Conservation (phyloP, 2,888 invertebrate species). For the Petrophora chlorosata region DNA sequence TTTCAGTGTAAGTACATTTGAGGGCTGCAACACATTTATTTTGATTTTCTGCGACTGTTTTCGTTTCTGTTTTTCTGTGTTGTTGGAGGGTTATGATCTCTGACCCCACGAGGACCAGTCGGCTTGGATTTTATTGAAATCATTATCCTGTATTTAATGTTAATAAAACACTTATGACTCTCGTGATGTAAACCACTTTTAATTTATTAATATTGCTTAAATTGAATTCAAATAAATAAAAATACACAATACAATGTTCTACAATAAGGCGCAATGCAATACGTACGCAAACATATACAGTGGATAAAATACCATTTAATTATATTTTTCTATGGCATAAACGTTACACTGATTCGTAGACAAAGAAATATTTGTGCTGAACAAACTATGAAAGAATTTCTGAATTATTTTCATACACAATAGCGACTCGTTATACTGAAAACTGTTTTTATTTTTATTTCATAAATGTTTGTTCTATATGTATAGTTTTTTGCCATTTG, state of each 20-base stretch:
- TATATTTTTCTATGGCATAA: slow-evolving; percentile 34
- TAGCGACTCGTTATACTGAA: neutral
- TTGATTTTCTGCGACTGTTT: too few species aligned
- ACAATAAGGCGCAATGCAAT: slow-evolving; percentile 63
- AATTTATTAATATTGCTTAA: slow-evolving; percentile 80
- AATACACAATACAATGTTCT: slow-evolving; percentile 67
- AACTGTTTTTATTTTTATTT: neutral
- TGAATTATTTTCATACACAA: too few species aligned
- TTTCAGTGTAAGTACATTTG: too few species aligned
- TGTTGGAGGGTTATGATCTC: slow-evolving; percentile 27
- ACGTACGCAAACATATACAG: slow-evolving; percentile 51
- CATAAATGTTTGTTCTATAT: neutral
- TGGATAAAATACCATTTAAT: slow-evolving; percentile 21
- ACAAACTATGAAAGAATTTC: neutral
- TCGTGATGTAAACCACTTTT: slow-evolving; percentile 70
- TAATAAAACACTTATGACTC: slow-evolving; percentile 42
- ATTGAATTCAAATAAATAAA: slow-evolving; percentile 78
- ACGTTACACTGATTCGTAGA: slow-evolving; percentile 6
- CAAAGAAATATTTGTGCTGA: neutral
- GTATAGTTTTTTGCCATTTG: neutral
- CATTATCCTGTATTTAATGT: slow-evolving; percentile 25
- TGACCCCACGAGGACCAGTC: slow-evolving; percentile 37
- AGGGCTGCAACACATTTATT: too few species aligned
- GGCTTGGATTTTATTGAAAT: too few species aligned
- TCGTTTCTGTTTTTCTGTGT: neutral